Evolutionary conservation across 2,113 vertebrate species (phyloP).

Genomic region (Piaya cayana): DNA sequence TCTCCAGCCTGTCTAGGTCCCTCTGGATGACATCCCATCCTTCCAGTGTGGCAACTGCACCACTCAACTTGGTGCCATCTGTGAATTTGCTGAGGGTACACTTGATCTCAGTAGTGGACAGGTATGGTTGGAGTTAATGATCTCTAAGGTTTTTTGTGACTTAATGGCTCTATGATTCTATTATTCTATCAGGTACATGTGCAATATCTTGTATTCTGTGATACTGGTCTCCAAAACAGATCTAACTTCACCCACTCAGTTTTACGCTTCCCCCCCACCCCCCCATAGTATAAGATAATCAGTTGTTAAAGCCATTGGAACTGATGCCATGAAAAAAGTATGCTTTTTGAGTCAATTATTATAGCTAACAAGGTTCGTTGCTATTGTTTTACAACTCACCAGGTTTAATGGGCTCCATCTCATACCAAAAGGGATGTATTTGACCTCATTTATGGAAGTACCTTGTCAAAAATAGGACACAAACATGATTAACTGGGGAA

Average conservation of each 20-base stretch:
- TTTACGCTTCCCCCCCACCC: not conserved
- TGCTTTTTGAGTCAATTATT: not conserved
- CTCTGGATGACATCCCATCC: no score
- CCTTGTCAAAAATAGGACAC: not conserved
- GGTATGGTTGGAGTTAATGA: no score
- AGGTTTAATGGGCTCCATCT: not conserved
- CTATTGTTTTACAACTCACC: not conserved
- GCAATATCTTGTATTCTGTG: not conserved
- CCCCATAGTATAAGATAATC: not conserved
- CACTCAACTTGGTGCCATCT: no score
- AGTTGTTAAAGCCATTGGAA: conserved; percentile 7
- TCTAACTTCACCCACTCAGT: not conserved
- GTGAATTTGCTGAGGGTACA: no score
- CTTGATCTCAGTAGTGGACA: no score
- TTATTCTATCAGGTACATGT: not conserved
- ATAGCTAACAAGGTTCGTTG: not conserved
- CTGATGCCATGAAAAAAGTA: not conserved
- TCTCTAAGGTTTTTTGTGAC: no score
- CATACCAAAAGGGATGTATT: not conserved
- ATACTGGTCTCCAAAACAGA: not conserved
- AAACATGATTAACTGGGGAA: not conserved
- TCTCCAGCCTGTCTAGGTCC: no score
- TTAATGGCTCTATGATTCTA: no score
- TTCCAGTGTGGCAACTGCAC: no score
- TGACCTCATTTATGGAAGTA: not conserved